Evolutionary conservation across 2,888 invertebrate genomes (phyloP), one percentile per base, ranked within the genome.

Genomic region (Oscheius sp.): DNA sequence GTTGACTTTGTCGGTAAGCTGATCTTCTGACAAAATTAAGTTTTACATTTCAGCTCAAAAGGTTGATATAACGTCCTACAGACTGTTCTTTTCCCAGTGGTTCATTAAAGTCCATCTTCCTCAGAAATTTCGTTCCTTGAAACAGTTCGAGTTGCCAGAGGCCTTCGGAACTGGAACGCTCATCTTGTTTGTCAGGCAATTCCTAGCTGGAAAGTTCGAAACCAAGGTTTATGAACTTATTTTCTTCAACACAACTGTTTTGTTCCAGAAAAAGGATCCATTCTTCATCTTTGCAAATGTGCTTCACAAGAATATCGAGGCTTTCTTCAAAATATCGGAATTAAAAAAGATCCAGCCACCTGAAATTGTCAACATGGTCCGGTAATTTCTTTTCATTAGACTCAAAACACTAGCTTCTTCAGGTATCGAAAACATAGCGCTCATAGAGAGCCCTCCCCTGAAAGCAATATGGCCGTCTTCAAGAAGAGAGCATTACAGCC

Each of bases 181-280:
- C 5, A 2, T n/a, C 10, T 4, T 63, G 13, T 63, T 63, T 63
- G 21, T 48, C 2, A 47, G 32, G 48, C 32, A 48, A 48, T 47
- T 58, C 32, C 11, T 58, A 32, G 57, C 57, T 57, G 57, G 57
- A 57, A 57, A 57, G 29, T 32, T 33, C 29, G 57, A 57, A 13
- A 57, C 21, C 57, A 57, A 57, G 32, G 29, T 57, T 42, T 42
- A 33, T 57, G 29, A 13, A 37, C 21, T 60, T 60, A 60, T 35
- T n/a, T 21, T 21, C 21, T 21, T 21, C 21, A 21, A 21, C 21
- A 21, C 21, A 21, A 21, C 21, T 21, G 21, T 21, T 21, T 21
- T 21, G 33, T 60, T 60, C 35, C 60, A 60, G 60, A 60, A 60
- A 60, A 60, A 60, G 60, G 21, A 60, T 60, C 37, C 60, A 10